phyloP scores from a whole-genome alignment of 2,888 invertebrate genomes.

The Macrosoma leucophasiata region DNA sequence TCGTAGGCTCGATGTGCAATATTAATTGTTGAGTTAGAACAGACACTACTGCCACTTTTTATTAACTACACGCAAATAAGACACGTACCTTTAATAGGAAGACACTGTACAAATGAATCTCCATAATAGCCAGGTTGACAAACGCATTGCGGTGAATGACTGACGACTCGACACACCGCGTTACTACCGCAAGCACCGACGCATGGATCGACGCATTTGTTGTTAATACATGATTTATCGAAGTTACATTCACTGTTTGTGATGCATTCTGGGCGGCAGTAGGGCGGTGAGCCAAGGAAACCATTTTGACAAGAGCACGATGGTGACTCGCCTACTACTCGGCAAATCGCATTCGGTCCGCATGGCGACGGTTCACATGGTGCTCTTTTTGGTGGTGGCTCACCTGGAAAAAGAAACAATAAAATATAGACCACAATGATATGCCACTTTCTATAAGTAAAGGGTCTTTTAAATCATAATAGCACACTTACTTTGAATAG shows the following conservation, averaged over 20 bases:
- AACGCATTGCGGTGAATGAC: constrained; percentile 90
- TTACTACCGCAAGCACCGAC: constrained; percentile 85
- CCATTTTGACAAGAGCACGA: constrained; percentile 83
- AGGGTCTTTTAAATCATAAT: not conserved
- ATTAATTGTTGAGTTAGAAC: too few relatives aligned
- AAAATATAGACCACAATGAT: constrained; percentile 1
- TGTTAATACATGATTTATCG: constrained; percentile 85
- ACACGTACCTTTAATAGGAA: constrained; percentile 47
- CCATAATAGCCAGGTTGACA: constrained; percentile 83
- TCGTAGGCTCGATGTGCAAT: too few relatives aligned
- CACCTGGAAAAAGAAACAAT: constrained; percentile 34
- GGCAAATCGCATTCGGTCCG: constrained; percentile 85
- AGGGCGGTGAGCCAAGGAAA: constrained; percentile 83
- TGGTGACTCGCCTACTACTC: constrained; percentile 69
- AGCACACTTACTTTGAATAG: constrained; percentile 44
- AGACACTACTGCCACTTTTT: too few relatives aligned
- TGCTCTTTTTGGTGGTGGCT: constrained; percentile 44
- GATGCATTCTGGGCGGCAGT: constrained; percentile 89
- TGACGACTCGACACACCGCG: constrained; percentile 86
- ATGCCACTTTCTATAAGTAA: not conserved
- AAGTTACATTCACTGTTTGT: constrained; percentile 87
- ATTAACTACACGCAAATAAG: not conserved
- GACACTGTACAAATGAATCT: constrained; percentile 85
- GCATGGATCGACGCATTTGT: constrained; percentile 88
- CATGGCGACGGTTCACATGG: constrained; percentile 86